Evolutionary conservation across 2,888 invertebrate species (phyloP).

Genomic region (Loripinus fragilis): DNA sequence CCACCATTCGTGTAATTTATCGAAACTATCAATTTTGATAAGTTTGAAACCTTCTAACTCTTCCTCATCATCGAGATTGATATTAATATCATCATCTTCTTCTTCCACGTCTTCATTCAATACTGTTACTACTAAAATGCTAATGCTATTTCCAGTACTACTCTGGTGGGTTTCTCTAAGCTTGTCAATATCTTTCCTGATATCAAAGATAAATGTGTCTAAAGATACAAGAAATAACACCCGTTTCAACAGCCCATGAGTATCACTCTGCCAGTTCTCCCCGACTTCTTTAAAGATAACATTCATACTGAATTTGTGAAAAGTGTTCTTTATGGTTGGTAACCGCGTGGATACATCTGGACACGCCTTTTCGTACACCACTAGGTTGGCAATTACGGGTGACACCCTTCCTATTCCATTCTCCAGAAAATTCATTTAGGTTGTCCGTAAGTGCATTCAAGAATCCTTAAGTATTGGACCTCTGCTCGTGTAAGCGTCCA

Average conservation of each 20-base stretch:
- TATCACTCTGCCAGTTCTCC: background rate
- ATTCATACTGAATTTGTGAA: background rate
- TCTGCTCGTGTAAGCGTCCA: too few relatives aligned
- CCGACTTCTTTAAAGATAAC: background rate
- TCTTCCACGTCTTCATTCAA: background rate
- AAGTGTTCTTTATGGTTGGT: background rate
- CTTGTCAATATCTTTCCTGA: background rate
- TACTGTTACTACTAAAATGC: background rate
- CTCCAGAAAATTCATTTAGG: too few relatives aligned
- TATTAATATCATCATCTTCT: background rate
- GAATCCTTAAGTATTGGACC: too few relatives aligned
- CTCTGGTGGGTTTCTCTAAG: background rate
- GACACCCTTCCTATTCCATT: background rate
- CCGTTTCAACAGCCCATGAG: background rate
- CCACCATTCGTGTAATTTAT: background rate
- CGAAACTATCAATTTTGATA: background rate
- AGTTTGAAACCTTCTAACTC: background rate
- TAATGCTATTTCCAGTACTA: background rate
- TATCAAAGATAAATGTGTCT: background rate
- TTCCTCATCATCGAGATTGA: background rate
- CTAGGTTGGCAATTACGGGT: background rate
- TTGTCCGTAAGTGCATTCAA: too few relatives aligned
- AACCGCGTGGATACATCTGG: background rate
- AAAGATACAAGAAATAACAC: background rate
- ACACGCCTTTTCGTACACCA: background rate